Conservation (phyloP, 1,140 invertebrate genomes). For the Fopius arisanus region DNA sequence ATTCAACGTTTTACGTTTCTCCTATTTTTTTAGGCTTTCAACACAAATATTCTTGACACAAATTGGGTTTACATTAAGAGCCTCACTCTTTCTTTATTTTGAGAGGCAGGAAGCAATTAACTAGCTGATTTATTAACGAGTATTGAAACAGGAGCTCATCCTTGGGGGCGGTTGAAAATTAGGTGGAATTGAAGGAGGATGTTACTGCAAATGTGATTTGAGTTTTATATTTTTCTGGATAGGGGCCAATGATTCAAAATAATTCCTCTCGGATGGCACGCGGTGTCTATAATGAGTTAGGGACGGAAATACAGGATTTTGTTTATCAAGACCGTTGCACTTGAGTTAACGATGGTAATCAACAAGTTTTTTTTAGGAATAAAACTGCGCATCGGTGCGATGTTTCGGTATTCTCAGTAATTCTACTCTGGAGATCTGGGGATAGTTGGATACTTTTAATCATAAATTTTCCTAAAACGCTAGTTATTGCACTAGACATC, state of each 20-base stretch:
- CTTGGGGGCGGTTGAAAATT: neutral
- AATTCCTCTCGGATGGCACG: constrained; percentile 13
- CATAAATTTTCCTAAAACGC: too few relatives aligned
- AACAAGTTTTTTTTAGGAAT: neutral
- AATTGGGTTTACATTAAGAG: neutral
- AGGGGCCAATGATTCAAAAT: constrained; percentile 33
- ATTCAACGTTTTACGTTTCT: neutral
- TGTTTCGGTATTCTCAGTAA: neutral
- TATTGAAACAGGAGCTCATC: neutral
- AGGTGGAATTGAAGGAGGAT: neutral
- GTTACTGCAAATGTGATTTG: constrained; percentile 22
- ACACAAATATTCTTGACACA: neutral
- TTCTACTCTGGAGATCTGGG: neutral
- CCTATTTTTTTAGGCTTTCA: neutral
- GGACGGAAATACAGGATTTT: constrained; percentile 21
- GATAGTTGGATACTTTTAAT: too few relatives aligned
- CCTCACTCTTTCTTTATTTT: neutral
- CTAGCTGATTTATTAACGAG: neutral
- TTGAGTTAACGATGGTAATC: neutral
- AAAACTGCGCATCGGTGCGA: neutral
- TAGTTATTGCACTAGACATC: neutral
- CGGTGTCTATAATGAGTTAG: constrained; percentile 7
- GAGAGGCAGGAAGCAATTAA: neutral
- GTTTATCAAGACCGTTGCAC: constrained; percentile 6
- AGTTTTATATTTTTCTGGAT: constrained; percentile 18